Evolutionary conservation across 2,797 vertebrate genomes (phyloP), one percentile per base, ranked within the genome.

Genomic region (Eptatretus atami): DNA sequence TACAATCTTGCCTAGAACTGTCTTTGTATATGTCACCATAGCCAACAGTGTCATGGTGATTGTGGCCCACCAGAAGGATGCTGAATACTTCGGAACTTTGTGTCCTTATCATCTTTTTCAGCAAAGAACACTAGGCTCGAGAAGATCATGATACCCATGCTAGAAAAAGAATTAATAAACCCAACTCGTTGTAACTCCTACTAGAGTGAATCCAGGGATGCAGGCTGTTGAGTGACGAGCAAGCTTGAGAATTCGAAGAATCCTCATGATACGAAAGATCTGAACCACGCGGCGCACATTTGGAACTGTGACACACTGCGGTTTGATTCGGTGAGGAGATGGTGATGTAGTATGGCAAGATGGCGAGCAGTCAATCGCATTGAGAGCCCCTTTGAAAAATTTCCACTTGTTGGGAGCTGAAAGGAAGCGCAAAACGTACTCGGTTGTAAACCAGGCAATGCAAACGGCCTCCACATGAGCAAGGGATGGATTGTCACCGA

Each of bases 121-220:
- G 88, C 88, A 69, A 96, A 96, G 75, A 96, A 96, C 64, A 96
- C 88, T 65, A 96, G 77, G 71, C 90, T 96, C 68, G 90, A 96
- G 75, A 96, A 96, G 64, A 96, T 96, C 90, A 96, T 96, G 73
- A 96, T 96, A 65, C 90, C 90, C 90, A 96, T 96, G 90, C 90
- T n/a, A 96, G 73, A 73, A 96, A 96, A 65, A 96, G 78, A 71
- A 96, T 95, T 60, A 96, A 81, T 65, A 95, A 71, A n/a, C 90
- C 90, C 60, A 96, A 77, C 68, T 96, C 88, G 3, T 96, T 95
- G 74, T 96, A 96, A 73, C 90, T 95, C 70, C 88, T 78, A 61
- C 79, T 24, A 95, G 76, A 0, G 88, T 95, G 75, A 95, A 96
- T 53, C 90, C 69, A 95, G 74, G 67, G 90, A 95, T 95, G 88